phyloP scores from a whole-genome alignment of 2,888 invertebrate genomes.

The Melanophora roralis region DNA sequence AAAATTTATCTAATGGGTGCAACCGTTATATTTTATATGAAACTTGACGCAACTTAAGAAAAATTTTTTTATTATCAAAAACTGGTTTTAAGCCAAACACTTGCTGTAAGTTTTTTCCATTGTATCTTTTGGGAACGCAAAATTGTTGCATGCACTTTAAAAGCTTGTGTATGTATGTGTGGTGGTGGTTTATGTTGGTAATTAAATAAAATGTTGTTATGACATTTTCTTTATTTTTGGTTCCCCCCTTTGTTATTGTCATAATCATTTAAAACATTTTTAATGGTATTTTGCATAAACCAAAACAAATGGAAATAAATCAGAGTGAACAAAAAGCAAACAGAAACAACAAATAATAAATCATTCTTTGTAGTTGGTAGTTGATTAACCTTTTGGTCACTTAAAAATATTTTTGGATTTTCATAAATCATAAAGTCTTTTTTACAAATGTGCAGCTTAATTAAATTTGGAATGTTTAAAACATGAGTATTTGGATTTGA shows the following conservation, averaged over 20 bases:
- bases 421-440: background rate
- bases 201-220: slow-evolving; percentile 49
- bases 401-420: too few species aligned
- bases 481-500: too few species aligned
- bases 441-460: slow-evolving; percentile 2
- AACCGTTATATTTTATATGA: slow-evolving; percentile 17
- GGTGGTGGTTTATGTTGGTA: slow-evolving; percentile 7
- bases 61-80: background rate
- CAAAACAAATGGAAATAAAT: background rate
- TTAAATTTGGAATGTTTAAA: slow-evolving; percentile 14
- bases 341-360: slow-evolving; percentile 3
- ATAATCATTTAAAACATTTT: slow-evolving; percentile 33
- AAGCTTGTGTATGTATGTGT: background rate
- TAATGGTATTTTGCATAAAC: slow-evolving; percentile 39
- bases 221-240: slow-evolving; percentile 34
- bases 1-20: slow-evolving; percentile 23
- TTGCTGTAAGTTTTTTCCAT: background rate
- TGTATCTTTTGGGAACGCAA: background rate
- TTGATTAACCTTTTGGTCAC: slow-evolving; percentile 37
- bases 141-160: slow-evolving; percentile 1
- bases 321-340: too few species aligned
- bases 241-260: background rate
- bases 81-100: slow-evolving; percentile 1
- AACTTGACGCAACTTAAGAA: background rate
- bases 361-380: slow-evolving; percentile 36